Conservation (phyloP, 2,797 vertebrate genomes). For the Microhierax caerulescens region DNA sequence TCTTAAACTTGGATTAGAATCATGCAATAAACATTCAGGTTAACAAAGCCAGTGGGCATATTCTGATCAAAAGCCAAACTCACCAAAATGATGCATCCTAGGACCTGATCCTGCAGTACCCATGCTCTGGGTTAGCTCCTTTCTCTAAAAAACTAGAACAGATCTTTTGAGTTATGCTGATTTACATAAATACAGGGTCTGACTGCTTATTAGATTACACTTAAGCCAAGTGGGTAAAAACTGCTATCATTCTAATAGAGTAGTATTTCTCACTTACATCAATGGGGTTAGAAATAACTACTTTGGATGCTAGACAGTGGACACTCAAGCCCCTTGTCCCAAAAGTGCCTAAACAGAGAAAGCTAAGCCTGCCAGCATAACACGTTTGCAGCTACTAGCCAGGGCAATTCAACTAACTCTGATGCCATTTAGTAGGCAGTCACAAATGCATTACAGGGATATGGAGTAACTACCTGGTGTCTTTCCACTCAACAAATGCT, state of each 20-base stretch:
- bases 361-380: not conserved
- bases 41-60: not conserved
- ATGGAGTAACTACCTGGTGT: not conserved
- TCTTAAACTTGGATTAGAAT: slow-evolving; percentile 1
- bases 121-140: not conserved
- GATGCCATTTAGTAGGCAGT: not conserved
- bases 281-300: not conserved
- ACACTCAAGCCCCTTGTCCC: not conserved
- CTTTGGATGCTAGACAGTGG: not conserved
- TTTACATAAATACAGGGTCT: not conserved
- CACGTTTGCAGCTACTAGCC: not conserved
- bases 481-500: not conserved
- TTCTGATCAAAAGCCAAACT: not conserved
- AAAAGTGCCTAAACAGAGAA: not conserved
- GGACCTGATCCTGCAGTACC: not conserved
- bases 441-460: not conserved
- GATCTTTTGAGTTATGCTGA: not conserved
- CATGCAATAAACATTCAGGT: not conserved
- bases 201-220: not conserved
- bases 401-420: not conserved
- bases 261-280: not conserved
- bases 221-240: not conserved
- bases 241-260: not conserved
- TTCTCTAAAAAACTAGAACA: not conserved
- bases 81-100: not conserved